phyloP scores from a whole-genome alignment of 2,888 invertebrate genomes.

The Tiliacea citrago region DNA sequence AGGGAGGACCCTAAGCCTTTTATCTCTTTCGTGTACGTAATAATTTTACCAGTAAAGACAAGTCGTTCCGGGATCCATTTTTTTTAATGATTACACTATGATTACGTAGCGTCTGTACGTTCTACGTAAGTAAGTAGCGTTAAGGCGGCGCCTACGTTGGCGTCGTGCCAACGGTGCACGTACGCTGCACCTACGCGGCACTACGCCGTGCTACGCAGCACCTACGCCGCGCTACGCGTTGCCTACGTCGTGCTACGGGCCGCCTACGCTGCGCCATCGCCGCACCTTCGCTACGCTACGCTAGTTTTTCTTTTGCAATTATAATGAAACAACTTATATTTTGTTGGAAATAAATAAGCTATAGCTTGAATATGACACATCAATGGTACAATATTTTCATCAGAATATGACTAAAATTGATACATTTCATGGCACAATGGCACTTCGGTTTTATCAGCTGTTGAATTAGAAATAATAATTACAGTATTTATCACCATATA shows the following conservation, averaged over 20 bases:
- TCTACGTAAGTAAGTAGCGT: background rate
- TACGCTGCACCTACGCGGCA: background rate
- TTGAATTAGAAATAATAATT: constrained; percentile 30
- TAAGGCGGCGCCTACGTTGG: background rate
- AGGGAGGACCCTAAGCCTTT: background rate
- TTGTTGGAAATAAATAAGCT: background rate
- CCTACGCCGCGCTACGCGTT: background rate
- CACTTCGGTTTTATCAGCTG: constrained; percentile 19
- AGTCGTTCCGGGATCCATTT: background rate
- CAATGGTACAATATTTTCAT: constrained; percentile 48
- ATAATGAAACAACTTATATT: constrained; percentile 4
- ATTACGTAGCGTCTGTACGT: background rate
- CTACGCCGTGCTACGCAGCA: background rate
- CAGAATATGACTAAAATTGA: constrained; percentile 20
- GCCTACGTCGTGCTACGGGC: background rate
- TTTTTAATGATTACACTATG: background rate
- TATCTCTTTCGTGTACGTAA: background rate
- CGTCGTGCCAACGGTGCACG: background rate
- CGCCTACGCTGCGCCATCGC: background rate
- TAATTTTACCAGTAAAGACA: too few species aligned
- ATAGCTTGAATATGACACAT: constrained; percentile 10
- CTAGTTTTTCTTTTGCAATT: background rate
- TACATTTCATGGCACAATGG: constrained; percentile 47
- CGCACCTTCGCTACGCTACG: background rate
- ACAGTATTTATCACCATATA: constrained; percentile 41